A percentile compares a stretch with the other conserved stretches of the same genome.
phyloP scores from a whole-genome alignment of 2,113 vertebrate genomes.

The Tringa solitaria region DNA sequence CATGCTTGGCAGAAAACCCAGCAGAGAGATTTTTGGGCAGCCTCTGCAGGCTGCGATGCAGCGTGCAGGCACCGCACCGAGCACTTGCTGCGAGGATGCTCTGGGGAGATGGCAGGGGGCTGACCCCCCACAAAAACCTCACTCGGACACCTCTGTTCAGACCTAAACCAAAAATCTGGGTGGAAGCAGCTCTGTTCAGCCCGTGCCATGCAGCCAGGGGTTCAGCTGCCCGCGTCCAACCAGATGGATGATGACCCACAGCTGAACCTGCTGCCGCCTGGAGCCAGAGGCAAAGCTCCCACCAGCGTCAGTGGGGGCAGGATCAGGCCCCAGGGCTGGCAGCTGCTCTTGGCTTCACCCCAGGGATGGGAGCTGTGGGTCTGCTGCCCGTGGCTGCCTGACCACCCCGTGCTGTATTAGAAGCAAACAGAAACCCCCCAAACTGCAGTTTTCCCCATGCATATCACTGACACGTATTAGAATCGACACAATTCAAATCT shows the following conservation, averaged over 20 bases:
- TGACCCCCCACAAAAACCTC: rapidly evolving
- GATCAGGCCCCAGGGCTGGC: not conserved
- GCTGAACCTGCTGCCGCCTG: rapidly evolving
- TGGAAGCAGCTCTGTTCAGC: not conserved
- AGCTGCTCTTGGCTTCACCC: not conserved
- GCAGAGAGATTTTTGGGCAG: not conserved
- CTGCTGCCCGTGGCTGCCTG: rapidly evolving
- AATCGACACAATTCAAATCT: not conserved
- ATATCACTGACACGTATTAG: rapidly evolving
- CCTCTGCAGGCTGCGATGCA: not conserved
- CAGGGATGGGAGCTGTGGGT: rapidly evolving
- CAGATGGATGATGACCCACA: rapidly evolving
- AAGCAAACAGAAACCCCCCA: not conserved
- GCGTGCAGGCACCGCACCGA: rapidly evolving
- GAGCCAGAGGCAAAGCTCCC: not conserved
- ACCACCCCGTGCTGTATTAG: not conserved
- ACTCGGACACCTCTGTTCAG: not conserved
- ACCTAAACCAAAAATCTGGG: not conserved
- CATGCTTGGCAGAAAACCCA: not conserved
- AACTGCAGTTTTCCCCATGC: not conserved
- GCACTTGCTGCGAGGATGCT: rapidly evolving
- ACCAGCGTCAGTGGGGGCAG: rapidly evolving
- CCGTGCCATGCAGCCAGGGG: rapidly evolving
- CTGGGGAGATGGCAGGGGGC: not conserved
- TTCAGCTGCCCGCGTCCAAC: rapidly evolving